Conservation (phyloP, 92 coral and sea anemone species). For the Actinostola sp. region DNA sequence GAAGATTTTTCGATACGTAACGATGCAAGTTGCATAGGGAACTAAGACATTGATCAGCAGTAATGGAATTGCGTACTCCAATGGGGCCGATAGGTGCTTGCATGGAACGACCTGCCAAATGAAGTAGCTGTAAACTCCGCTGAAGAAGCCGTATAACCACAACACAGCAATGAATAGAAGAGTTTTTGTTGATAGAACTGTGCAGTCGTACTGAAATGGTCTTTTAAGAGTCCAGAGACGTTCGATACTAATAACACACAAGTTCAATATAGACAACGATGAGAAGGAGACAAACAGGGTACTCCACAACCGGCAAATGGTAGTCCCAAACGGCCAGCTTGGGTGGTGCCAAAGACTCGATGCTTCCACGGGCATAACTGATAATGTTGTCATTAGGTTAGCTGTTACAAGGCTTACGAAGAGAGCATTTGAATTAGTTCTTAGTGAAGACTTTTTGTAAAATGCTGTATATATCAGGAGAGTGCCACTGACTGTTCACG, state of each 20-base stretch:
- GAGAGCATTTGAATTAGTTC: slow-evolving; percentile 37
- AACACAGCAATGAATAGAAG: slow-evolving; percentile 2
- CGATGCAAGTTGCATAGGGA: slow-evolving; percentile 28
- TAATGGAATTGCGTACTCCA: slow-evolving; percentile 39
- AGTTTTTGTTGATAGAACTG: slow-evolving; percentile 16
- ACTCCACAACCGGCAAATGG: slow-evolving; percentile 41
- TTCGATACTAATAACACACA: slow-evolving; percentile 41
- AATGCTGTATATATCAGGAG: slow-evolving; percentile 38
- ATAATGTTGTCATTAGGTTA: slow-evolving; percentile 30
- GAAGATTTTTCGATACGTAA: slow-evolving; percentile 27
- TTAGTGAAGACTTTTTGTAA: slow-evolving; percentile 10
- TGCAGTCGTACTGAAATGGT: slow-evolving; percentile 37
- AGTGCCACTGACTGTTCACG: slow-evolving; percentile 27
- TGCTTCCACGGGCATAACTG: slow-evolving; percentile 50
- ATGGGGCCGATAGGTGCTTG: slow-evolving; percentile 15
- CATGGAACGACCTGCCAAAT: slow-evolving; percentile 9
- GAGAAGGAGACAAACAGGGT: slow-evolving; percentile 45
- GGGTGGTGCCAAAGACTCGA: slow-evolving; percentile 18
- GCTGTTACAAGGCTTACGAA: slow-evolving; percentile 54
- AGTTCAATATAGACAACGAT: slow-evolving; percentile 33
- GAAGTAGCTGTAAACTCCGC: slow-evolving; percentile 35
- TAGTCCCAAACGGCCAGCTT: slow-evolving; percentile 34
- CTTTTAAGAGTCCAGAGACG: slow-evolving; percentile 34
- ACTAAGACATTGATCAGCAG: slow-evolving; percentile 23
- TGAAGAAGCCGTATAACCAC: slow-evolving; percentile 37